Evolutionary conservation across 2,797 vertebrate genomes (phyloP), one percentile per base, ranked within the genome.

Genomic region (Otus scops): DNA sequence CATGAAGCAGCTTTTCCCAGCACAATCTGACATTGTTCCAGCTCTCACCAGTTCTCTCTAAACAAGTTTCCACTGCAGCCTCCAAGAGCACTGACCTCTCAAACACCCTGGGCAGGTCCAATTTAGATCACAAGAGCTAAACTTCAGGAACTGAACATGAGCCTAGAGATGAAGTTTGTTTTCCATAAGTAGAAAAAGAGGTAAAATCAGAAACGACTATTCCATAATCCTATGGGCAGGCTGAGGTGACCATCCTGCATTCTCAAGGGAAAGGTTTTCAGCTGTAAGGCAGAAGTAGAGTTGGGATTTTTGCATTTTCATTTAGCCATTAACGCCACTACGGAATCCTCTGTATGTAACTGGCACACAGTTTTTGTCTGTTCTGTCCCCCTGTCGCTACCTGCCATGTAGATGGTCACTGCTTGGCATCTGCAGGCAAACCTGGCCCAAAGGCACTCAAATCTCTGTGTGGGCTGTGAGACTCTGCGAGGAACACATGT

Each of bases 1-100:
- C 84, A 77, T 70, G 81, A 80, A 93, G 48, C 82, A 96, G 73
- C 57, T 96, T 96, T 97, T 95, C 95, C 92, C 90, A 95, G 94
- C 89, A 96, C 84, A 95, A 93, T 91, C 74, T 84, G 87, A 95
- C 77, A 86, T 70, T 76, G 78, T 95, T 95, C 87, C 83, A 96
- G 57, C 73, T 86, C 93, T 80, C 92, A 56, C 73, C 11, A 36
- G 51, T 56, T 88, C 76, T 70, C 85, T 91, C 63, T 27, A 51
- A 93, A 96, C 65, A 95, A 97, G 60, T 95, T 95, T 97, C 95
- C 92, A 95, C 56, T 81, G 73, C 67, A 75, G 92, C 61, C 73
- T 97, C 91, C 94, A 96, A 97, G 76, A 90, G 47, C 75, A 65
- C 39, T 91, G 95, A 96, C 87, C 92, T 76, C 18, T 45, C 89